These are phyloP conservation scores for Porites australiensis DNA, from an alignment of 64 coral and sea anemone genomes.

Conservation along the genomic window DNA sequence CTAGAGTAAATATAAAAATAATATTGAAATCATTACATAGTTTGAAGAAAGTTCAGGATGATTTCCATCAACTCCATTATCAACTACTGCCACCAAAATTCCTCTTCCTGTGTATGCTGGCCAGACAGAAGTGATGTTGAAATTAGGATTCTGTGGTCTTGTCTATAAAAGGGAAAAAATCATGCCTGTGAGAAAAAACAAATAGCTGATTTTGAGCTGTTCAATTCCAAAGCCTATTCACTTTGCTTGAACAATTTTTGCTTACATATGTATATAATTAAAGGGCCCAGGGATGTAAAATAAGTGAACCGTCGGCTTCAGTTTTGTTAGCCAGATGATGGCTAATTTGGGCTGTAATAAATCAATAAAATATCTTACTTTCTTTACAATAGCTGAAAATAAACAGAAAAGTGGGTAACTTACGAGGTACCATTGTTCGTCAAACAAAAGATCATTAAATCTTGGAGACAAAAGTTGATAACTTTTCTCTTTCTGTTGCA, in stretches of 20 bases:
- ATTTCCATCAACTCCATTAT: constrained; percentile 38
- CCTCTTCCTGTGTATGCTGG: constrained; percentile 5
- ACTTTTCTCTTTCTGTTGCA: constrained; percentile 20
- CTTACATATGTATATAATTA: too few relatives aligned
- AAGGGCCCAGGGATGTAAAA: too few relatives aligned
- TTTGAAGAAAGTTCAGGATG: constrained; percentile 10
- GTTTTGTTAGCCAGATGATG: too few relatives aligned
- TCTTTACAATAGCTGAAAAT: too few relatives aligned
- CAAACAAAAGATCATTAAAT: constrained; percentile 31
- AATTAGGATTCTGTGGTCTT: neutral
- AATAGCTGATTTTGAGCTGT: too few relatives aligned
- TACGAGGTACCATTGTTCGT: constrained; percentile 42
- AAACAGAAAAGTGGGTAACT: neutral
- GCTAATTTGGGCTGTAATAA: too few relatives aligned
- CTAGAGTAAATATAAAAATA: neutral
- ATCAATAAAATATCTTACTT: too few relatives aligned
- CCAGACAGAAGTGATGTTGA: constrained; percentile 19
- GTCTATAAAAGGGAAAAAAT: neutral
- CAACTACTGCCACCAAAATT: constrained; percentile 24
- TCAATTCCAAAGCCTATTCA: too few relatives aligned
- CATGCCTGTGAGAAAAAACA: too few relatives aligned
- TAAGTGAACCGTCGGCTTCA: too few relatives aligned
- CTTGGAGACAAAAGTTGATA: constrained; percentile 10
- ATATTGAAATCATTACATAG: neutral
- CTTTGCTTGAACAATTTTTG: too few relatives aligned